These are phyloP conservation scores for Trididemnum nubilum DNA, from an alignment of 23 tunicate species.

Conservation along the genomic window DNA sequence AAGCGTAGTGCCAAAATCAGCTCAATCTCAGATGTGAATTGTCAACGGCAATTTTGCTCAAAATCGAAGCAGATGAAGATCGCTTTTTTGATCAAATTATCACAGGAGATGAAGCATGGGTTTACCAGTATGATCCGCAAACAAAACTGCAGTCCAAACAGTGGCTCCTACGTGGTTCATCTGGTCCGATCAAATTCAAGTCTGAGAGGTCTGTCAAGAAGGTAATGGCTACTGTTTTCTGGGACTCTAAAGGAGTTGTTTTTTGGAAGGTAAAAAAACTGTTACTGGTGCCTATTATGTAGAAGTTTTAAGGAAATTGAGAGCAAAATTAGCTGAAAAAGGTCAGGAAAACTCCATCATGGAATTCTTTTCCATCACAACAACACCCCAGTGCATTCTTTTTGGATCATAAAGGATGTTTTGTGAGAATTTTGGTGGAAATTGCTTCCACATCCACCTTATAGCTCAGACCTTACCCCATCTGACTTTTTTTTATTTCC, in stretches of 20 bases:
- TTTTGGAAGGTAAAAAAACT: constrained; percentile 21
- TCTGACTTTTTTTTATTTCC: constrained; percentile 5
- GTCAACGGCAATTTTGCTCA: constrained; percentile 9
- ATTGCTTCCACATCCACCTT: constrained; percentile 7
- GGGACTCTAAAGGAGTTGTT: neutral
- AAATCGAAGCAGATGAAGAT: constrained; percentile 20
- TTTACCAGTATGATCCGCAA: constrained; percentile 15
- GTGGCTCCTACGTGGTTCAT: neutral
- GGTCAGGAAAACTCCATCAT: constrained; percentile 12
- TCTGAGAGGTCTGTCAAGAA: constrained; percentile 7
- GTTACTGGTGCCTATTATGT: constrained; percentile 4
- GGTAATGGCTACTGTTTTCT: constrained; percentile 19
- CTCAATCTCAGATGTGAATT: constrained; percentile 2
- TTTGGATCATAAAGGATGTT: neutral
- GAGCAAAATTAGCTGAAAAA: neutral
- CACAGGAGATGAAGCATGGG: constrained; percentile 9
- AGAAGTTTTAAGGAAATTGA: neutral
- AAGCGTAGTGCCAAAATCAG: constrained; percentile 21
- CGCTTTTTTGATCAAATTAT: neutral
- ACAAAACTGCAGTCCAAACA: constrained; percentile 17
- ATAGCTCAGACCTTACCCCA: neutral
- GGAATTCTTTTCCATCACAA: constrained; percentile 16
- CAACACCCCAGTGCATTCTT: constrained; percentile 9
- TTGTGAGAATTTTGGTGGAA: constrained; percentile 13
- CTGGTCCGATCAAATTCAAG: constrained; percentile 10